Base-by-base conservation (phyloP, 2,113 vertebrate species). In the Onychorhynchus coronatus region DNA sequence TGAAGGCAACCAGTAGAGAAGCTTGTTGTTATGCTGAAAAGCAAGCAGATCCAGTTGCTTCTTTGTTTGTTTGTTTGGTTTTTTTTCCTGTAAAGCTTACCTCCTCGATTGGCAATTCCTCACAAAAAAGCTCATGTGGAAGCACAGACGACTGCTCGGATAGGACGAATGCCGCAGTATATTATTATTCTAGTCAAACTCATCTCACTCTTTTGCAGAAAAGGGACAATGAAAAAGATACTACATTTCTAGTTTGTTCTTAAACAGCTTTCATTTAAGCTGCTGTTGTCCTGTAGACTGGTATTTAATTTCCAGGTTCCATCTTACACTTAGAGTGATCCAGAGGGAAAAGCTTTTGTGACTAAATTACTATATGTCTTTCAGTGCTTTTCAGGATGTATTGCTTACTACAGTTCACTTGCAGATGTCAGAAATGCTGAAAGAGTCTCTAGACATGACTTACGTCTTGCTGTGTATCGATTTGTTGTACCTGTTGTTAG, bases 281-380 rank as follows among this genome's bases (percentile, higher is more conserved):
- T 88, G 23, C 18, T 82, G 14, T 41, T 85, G 25, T 65, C 23
- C 37, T 75, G 50, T 91, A 82, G 56, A 37, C 5, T 47, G 12
- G 9, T 42, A 35, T 76, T 91, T 70, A 3, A 50, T 90, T 93
- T 91, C 11, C 59, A 67, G 35, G 14, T 59, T 83, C 53, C n/a
- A 42, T 49, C 37, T 67, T 76, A 73, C 8, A 11, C 9, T 49
- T 71, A 41, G 0, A 67, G 37, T 0, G 0, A 78, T 44, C 7
- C 53, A 83, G 30, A 62, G 8, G 8, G 27, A 46, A 91, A 84
- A 88, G 22, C 12, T 58, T 80, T 42, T 52, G 16, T 53, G 27
- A 62, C 39, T 71, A 66, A 88, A 80, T 75, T 18, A 23, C 2
- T 1, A 10, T 3, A 10, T 8, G 9, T 22, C n/a, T 88, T 70